phyloP scores from a whole-genome alignment of 2,113 vertebrate species.

The Callipepla californica region DNA sequence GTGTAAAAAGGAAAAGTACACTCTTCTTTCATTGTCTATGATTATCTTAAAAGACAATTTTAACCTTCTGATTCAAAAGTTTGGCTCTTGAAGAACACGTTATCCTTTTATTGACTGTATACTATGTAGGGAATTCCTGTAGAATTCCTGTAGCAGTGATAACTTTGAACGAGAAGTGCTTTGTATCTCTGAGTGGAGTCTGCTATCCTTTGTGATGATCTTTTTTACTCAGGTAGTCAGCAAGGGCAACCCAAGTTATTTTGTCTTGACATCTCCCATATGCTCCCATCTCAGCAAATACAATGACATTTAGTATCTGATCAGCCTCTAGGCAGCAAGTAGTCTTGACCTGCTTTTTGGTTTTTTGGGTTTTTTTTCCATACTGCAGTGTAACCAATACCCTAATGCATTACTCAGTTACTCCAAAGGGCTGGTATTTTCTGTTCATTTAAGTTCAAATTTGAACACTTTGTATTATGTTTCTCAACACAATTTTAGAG shows the following conservation, averaged over 20 bases:
- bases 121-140: neutral
- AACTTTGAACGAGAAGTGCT: neutral
- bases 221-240: neutral
- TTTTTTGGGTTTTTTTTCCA: neutral
- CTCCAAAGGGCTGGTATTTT: neutral
- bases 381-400: neutral
- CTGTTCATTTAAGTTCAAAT: neutral
- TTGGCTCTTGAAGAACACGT: neutral
- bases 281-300: neutral
- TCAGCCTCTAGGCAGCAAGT: neutral
- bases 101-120: neutral
- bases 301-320: neutral
- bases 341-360: neutral
- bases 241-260: neutral
- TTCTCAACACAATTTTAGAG: conserved; percentile 9
- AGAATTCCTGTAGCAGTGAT: neutral
- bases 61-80: neutral
- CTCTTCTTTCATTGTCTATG: neutral
- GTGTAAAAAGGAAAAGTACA: neutral
- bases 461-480: neutral
- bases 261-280: neutral
- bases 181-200: neutral
- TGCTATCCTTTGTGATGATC: neutral
- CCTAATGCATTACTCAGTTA: neutral
- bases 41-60: neutral